phyloP scores from a whole-genome alignment of 2,113 vertebrate species.

The Cisticola juncidis region DNA sequence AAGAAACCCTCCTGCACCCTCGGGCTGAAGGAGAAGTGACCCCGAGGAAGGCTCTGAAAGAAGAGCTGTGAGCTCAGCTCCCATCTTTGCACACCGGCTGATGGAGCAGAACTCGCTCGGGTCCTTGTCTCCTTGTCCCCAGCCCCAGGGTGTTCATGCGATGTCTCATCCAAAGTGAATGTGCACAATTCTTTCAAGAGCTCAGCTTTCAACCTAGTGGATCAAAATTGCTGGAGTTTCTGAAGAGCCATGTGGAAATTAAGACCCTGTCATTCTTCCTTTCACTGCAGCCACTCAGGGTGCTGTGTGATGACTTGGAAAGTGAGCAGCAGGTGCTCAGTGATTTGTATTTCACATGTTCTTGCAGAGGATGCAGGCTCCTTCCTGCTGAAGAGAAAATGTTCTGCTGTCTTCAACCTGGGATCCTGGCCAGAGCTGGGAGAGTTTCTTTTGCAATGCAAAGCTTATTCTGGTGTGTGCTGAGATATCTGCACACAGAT shows the following conservation, averaged over 20 bases:
- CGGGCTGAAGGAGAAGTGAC: background rate
- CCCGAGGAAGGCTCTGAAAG: background rate
- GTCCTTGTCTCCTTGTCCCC: background rate
- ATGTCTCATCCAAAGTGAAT: background rate
- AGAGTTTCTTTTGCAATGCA: background rate
- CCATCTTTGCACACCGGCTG: background rate
- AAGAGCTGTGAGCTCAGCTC: background rate
- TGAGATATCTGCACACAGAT: background rate
- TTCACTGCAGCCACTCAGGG: background rate
- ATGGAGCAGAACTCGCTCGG: background rate
- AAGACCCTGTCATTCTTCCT: background rate
- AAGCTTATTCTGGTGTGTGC: background rate
- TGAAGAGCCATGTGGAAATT: background rate
- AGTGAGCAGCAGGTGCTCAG: background rate
- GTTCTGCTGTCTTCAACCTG: background rate
- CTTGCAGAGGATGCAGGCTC: background rate
- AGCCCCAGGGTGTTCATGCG: background rate
- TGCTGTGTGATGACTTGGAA: background rate
- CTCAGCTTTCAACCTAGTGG: background rate
- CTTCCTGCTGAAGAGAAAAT: background rate
- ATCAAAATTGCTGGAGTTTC: background rate
- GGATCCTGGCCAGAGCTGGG: background rate
- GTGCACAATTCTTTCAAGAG: background rate
- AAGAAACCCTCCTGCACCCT: background rate
- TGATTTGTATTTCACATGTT: background rate